phyloP scores from a whole-genome alignment of 2,797 vertebrate species.

The Macropus fuliginosus region DNA sequence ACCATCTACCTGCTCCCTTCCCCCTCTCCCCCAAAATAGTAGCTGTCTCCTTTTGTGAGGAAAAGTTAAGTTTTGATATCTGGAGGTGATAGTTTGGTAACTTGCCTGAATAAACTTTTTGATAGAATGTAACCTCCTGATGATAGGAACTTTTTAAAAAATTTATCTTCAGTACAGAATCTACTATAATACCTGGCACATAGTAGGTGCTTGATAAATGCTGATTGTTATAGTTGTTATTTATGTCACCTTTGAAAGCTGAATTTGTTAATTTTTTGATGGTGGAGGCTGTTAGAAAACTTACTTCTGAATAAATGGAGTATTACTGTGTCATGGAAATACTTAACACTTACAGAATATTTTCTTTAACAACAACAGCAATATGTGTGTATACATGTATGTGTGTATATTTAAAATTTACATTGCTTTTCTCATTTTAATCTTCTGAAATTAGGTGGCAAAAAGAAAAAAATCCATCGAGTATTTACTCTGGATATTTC shows the following conservation, averaged over 20 bases:
- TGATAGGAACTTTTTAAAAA: neutral
- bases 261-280: neutral
- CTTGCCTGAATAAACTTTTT: neutral
- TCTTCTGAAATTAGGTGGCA: conserved; percentile 6
- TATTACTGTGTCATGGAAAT: neutral
- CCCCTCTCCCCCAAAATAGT: neutral
- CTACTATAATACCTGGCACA: neutral
- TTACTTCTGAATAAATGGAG: neutral
- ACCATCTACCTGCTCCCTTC: neutral
- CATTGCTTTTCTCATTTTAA: neutral
- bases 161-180: neutral
- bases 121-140: neutral
- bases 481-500: conserved; percentile 28
- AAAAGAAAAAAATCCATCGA: neutral
- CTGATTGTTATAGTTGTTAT: neutral
- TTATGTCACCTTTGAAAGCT: conserved; percentile 14
- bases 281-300: neutral
- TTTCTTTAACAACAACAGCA: neutral
- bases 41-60: neutral
- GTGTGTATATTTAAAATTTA: neutral
- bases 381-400: neutral
- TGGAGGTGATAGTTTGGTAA: neutral
- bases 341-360: neutral
- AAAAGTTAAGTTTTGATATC: neutral
- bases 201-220: neutral